phyloP scores from a whole-genome alignment of 1,140 invertebrate genomes.

The Diuraphis noxia region DNA sequence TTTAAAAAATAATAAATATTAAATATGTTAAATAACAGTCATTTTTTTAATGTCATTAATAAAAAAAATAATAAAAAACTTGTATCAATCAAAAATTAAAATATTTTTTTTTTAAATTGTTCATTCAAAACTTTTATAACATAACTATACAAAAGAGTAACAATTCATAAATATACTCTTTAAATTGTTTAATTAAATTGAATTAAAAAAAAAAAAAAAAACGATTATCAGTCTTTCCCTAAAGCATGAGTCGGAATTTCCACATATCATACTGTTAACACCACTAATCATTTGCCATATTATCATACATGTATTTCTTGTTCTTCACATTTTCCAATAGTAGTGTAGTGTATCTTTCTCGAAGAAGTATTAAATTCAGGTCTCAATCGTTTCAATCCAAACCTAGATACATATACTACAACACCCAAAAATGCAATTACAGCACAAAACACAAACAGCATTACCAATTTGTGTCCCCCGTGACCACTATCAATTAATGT shows the following conservation, averaged over 20 bases:
- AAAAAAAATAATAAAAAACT: conserved; percentile 40
- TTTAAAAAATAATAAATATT: conserved; percentile 36
- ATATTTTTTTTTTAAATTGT: neutral
- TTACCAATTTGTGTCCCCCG: conserved; percentile 58
- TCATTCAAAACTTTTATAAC: neutral
- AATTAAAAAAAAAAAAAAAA: conserved; percentile 21
- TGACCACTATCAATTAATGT: conserved; percentile 49
- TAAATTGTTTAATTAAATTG: conserved; percentile 1
- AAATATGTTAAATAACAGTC: conserved; percentile 40
- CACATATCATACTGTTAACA: conserved; percentile 41
- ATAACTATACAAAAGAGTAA: conserved; percentile 41
- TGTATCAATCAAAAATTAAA: conserved; percentile 23
- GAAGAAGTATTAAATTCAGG: conserved; percentile 70
- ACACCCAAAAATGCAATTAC: conserved; percentile 58
- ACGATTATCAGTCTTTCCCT: conserved; percentile 48
- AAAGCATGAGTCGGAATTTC: conserved; percentile 47
- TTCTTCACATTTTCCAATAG: conserved; percentile 65
- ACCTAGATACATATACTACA: conserved; percentile 67
- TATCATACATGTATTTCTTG: conserved; percentile 61
- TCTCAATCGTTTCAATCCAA: conserved; percentile 65
- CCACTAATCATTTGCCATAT: conserved; percentile 35
- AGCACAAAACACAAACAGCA: conserved; percentile 60
- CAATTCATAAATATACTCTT: conserved; percentile 28
- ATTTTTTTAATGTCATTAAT: conserved; percentile 29
- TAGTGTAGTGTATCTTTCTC: conserved; percentile 75